Evolutionary conservation across 2,113 vertebrate genomes (phyloP), one percentile per base, ranked within the genome.

Genomic region (Poeciliopsis turrubarensis): DNA sequence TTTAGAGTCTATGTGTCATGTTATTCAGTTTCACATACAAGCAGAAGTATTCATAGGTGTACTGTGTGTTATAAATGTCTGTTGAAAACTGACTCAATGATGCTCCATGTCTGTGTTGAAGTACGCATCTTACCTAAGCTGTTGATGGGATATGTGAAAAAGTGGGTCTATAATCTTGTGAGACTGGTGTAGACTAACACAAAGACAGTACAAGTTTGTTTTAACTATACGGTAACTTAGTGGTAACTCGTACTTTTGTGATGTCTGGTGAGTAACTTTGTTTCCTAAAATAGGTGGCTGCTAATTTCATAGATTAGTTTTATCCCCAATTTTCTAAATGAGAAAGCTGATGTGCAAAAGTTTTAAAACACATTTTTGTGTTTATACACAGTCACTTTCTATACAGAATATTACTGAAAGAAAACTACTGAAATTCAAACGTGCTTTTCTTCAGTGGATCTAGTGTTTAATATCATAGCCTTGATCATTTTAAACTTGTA

Each of bases 21-120:
- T 27, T 15, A 30, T 65, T 77, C 62, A 10, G 47, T 31, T 60
- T 30, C 26, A 70, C 65, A 60, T 11, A 25, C 31, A 39, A 78
- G 29, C 54, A 75, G 19, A 57, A n/a, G 6, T 57, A n/a, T 54
- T 54, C 47, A 54, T 22, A 54, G 22, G 15, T 6, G 47, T 3
- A 57, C 51, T 3, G 22, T 19, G 17, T 17, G 11, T 44, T 44
- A 47, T 47, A 47, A 5, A 19, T 57, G 7, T 57, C 22, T 54
- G 22, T 54, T 54, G 22, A 54, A 5, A 54, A 54, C 51, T 9
- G 51, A 22, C 51, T 7, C 6, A 25, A 54, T 54, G 2, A 54
- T 7, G 8, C 19, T 54, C 22, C 22, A 25, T n/a, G 19, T 54
- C 51, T 54, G 6, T 25, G 22, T 25, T 54, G 22, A 54, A 54